phyloP scores from a whole-genome alignment of 2,888 invertebrate species.

The Agrotis puta region DNA sequence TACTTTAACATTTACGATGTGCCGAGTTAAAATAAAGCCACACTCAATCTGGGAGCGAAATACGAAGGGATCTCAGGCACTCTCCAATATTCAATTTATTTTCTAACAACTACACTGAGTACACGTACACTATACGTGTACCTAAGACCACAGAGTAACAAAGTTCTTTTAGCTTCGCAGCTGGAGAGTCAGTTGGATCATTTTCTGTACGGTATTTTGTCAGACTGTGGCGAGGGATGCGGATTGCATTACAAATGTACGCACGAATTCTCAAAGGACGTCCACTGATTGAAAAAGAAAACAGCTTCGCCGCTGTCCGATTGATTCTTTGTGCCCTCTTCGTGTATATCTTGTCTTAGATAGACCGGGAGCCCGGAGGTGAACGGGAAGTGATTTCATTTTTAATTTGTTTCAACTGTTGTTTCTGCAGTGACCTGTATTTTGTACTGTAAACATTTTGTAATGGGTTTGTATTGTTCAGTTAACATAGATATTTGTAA shows the following conservation, averaged over 20 bases:
- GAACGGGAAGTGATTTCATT: slow-evolving; percentile 30
- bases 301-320: slow-evolving; percentile 86
- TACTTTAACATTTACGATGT: slow-evolving; percentile 77
- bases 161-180: not conserved
- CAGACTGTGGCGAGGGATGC: slow-evolving; percentile 72
- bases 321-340: slow-evolving; percentile 85
- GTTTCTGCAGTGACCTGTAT: slow-evolving; percentile 9
- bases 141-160: slow-evolving; percentile 67
- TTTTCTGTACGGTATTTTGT: slow-evolving; percentile 21
- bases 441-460: not conserved
- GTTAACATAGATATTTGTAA: too few relatives aligned
- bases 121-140: slow-evolving; percentile 64
- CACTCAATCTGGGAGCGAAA: slow-evolving; percentile 80
- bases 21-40: slow-evolving; percentile 81
- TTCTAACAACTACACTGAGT: slow-evolving; percentile 81
- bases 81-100: slow-evolving; percentile 87
- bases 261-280: slow-evolving; percentile 79
- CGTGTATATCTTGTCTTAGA: slow-evolving; percentile 79
- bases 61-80: slow-evolving; percentile 75
- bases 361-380: slow-evolving; percentile 66
- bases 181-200: slow-evolving; percentile 43
- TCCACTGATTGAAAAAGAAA: slow-evolving; percentile 89
- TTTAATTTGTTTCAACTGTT: slow-evolving; percentile 20
- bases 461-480: not conserved
- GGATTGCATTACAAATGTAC: slow-evolving; percentile 74